These are phyloP conservation scores for Unio delphinus DNA, from an alignment of 2,888 invertebrate genomes.

Conservation along the genomic window DNA sequence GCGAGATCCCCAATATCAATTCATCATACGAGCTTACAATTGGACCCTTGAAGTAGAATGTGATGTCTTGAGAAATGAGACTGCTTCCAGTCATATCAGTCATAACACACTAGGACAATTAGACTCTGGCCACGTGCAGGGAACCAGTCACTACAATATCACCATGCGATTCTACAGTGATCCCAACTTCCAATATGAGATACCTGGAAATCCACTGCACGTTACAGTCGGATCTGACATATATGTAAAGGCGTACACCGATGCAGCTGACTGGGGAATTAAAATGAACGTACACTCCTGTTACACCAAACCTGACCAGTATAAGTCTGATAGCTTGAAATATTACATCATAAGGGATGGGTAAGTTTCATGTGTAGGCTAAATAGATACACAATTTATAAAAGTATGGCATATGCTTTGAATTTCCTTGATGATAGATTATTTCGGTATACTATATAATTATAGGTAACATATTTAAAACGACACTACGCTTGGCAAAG, in stretches of 20 bases:
- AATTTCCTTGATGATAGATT: no score
- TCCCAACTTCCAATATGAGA: slow-evolving; percentile 15
- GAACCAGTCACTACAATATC: slow-evolving; percentile 19
- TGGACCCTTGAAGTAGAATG: slow-evolving; percentile 29
- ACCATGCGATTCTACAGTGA: slow-evolving; percentile 26
- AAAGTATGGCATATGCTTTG: no score
- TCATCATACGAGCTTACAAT: slow-evolving; percentile 23
- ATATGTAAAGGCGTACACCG: slow-evolving; percentile 31
- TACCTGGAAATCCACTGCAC: slow-evolving; percentile 17
- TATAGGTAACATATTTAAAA: background rate
- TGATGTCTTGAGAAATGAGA: slow-evolving; percentile 20
- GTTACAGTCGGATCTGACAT: slow-evolving; percentile 24
- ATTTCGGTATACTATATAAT: no score
- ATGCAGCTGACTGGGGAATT: slow-evolving; percentile 21
- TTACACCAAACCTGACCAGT: slow-evolving; percentile 26
- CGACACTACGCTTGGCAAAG: background rate
- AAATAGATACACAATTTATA: no score
- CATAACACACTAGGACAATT: background rate
- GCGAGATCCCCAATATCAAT: slow-evolving; percentile 25
- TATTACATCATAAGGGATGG: slow-evolving; percentile 28
- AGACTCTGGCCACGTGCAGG: slow-evolving; percentile 8
- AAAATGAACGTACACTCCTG: slow-evolving; percentile 31
- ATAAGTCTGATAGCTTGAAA: slow-evolving; percentile 12
- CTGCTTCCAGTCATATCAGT: slow-evolving; percentile 8
- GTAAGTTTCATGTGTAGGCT: slow-evolving; percentile 7